These are phyloP conservation scores for Drosophila arizonae DNA, from an alignment of 1,140 invertebrate genomes.

Conservation along the genomic window DNA sequence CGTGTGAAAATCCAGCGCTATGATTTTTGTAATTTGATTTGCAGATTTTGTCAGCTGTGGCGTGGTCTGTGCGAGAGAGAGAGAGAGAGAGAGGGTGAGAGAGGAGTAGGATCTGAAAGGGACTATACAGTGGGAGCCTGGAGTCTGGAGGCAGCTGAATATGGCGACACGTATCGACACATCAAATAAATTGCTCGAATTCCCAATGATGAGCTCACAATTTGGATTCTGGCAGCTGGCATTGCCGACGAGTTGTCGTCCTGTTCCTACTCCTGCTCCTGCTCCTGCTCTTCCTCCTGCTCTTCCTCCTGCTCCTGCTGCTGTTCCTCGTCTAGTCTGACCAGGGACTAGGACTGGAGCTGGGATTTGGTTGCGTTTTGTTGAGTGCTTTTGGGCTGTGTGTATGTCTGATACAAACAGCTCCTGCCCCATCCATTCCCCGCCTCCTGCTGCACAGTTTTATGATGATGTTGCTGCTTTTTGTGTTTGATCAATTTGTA, in stretches of 20 bases:
- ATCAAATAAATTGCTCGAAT: conserved; percentile 70
- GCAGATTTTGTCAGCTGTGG: conserved; percentile 58
- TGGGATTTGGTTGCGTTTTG: conserved; percentile 60
- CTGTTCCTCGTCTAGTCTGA: conserved; percentile 6
- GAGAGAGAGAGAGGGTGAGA: not conserved
- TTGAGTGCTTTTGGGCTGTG: conserved; percentile 60
- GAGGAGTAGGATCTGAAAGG: not conserved
- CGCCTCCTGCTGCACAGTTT: not conserved
- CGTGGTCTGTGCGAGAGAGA: not conserved
- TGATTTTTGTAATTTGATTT: conserved; percentile 81
- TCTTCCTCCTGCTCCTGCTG: not conserved
- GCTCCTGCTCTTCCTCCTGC: conserved; percentile 3
- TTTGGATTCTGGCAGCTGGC: conserved; percentile 29
- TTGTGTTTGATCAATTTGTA: conserved; percentile 78
- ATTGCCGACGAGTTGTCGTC: not conserved
- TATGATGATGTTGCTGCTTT: conserved; percentile 68
- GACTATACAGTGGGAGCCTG: too few relatives aligned
- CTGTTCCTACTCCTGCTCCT: not conserved
- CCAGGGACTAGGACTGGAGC: not conserved
- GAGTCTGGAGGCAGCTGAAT: conserved; percentile 4
- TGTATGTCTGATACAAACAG: not conserved
- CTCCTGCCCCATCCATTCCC: too few relatives aligned
- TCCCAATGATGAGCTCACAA: conserved; percentile 63
- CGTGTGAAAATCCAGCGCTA: conserved; percentile 78
- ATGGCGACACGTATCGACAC: conserved; percentile 64